Base-by-base conservation (phyloP, 1,140 invertebrate genomes). In the Neoseiulus cucumeris region DNA sequence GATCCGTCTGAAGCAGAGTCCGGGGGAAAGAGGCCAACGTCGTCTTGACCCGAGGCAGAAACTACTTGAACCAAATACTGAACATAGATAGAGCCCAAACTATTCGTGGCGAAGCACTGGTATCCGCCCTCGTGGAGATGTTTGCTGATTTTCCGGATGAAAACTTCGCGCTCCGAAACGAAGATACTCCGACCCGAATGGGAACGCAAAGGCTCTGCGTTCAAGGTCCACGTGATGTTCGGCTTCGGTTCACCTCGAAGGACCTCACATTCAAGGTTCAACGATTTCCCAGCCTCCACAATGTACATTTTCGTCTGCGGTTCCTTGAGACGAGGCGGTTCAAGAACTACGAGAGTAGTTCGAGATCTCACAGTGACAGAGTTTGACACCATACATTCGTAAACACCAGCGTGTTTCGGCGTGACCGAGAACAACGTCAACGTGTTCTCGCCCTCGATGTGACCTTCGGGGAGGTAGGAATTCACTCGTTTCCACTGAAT, bases 21-120 rank as follows among this genome's bases (percentile, higher is more conserved):
- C 33, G 4, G 33, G 9, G 33, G 4, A 39, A 9, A 39, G 33
- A 39, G 33, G 4, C 33, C 33, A 6, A 9, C 33, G 4, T 39
- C 33, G 33, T 39, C 33, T 9, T 39, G 33, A 39, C 33, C 9
- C 4, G 33, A 4, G 33, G 25, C 33, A 2, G 51, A 59, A 29
- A 59, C 22, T 6, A 59, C 51, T 25, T 33, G 51, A 17, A 59
- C 51, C 25, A 20, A 20, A 25, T 29, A 59, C 51, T 59, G 51
- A 14, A 59, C 22, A 12, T n/a, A 59, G 2, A 20, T 25, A 12
- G 25, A 33, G 25, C 51, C 51, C 25, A 59, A 33, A 9, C 25
- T 33, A 20, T 59, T 59, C 51, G 51, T 59, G 14, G 51, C 51
- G 33, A 59, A 59, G 22, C 51, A 59, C 33, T 59, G 51, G 9